Evolutionary conservation across 2,113 vertebrate genomes (phyloP).

Genomic region (Abramis brama): DNA sequence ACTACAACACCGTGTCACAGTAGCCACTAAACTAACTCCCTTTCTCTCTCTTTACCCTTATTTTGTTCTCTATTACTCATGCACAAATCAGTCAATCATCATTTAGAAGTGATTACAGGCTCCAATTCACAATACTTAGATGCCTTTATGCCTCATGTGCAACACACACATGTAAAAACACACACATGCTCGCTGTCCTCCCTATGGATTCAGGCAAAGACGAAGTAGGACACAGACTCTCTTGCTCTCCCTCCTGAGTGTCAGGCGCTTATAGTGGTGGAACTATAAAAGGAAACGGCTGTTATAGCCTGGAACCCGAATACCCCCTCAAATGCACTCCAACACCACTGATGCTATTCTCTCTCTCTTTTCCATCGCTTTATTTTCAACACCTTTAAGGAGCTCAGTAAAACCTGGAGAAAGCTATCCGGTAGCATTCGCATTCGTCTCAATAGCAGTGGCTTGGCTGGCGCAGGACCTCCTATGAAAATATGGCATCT

Average conservation of each 20-base stretch:
- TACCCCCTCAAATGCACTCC: constrained; percentile 58
- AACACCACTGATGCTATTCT: constrained; percentile 55
- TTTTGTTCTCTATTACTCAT: not conserved
- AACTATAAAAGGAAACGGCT: constrained; percentile 78
- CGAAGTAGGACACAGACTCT: constrained; percentile 74
- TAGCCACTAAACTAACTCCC: not conserved
- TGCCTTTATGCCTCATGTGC: not conserved
- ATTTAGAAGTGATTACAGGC: not conserved
- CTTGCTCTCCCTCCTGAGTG: constrained; percentile 66
- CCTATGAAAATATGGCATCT: not conserved
- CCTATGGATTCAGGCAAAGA: constrained; percentile 64
- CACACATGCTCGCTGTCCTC: constrained; percentile 54
- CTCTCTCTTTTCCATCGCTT: constrained; percentile 1
- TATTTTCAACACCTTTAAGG: constrained; percentile 42
- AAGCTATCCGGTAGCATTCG: not conserved
- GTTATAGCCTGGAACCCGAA: constrained; percentile 66
- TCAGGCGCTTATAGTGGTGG: constrained; percentile 66
- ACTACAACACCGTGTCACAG: too few relatives aligned
- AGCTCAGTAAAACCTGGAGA: not conserved
- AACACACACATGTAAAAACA: constrained; percentile 48
- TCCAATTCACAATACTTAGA: not conserved
- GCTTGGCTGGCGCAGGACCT: not conserved
- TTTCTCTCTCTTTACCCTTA: too few relatives aligned
- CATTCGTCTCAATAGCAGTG: not conserved
- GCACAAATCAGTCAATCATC: not conserved